Evolutionary conservation across 2,888 invertebrate genomes (phyloP).

Genomic region (Muschampia plurimacula): DNA sequence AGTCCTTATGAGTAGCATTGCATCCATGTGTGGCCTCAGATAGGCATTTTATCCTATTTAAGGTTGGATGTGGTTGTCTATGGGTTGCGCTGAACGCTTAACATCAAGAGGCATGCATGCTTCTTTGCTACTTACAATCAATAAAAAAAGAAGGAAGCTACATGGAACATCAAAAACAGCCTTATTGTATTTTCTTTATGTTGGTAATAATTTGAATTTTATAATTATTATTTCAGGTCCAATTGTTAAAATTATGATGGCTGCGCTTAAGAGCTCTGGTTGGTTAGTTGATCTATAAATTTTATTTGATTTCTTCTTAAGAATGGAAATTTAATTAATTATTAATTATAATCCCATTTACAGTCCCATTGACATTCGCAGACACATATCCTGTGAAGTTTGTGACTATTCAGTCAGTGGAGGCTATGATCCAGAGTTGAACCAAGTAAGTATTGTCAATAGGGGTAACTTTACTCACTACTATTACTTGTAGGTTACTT

Average conservation of each 20-base stretch:
- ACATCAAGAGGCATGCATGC: no score
- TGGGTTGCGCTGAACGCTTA: no score
- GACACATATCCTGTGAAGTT: constrained; percentile 97
- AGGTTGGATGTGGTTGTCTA: no score
- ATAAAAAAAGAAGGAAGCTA: no score
- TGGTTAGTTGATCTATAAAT: constrained; percentile 85
- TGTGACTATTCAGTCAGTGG: constrained; percentile 94
- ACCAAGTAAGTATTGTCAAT: constrained; percentile 85
- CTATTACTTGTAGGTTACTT: no score
- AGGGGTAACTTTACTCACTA: neutral
- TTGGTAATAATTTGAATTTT: no score
- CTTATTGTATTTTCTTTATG: neutral
- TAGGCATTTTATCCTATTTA: no score
- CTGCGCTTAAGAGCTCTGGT: constrained; percentile 92
- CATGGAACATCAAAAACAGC: no score
- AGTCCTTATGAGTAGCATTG: no score
- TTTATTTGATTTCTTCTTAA: neutral
- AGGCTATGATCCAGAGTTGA: constrained; percentile 94
- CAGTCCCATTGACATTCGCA: constrained; percentile 92
- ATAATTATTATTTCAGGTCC: constrained; percentile 83
- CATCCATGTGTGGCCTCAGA: no score
- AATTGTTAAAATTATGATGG: constrained; percentile 93
- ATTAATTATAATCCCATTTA: constrained; percentile 54
- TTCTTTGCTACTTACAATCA: no score
- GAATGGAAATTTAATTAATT: constrained; percentile 2